Evolutionary conservation across 1,140 invertebrate species (phyloP).

Genomic region (Macrostomum lignano): DNA sequence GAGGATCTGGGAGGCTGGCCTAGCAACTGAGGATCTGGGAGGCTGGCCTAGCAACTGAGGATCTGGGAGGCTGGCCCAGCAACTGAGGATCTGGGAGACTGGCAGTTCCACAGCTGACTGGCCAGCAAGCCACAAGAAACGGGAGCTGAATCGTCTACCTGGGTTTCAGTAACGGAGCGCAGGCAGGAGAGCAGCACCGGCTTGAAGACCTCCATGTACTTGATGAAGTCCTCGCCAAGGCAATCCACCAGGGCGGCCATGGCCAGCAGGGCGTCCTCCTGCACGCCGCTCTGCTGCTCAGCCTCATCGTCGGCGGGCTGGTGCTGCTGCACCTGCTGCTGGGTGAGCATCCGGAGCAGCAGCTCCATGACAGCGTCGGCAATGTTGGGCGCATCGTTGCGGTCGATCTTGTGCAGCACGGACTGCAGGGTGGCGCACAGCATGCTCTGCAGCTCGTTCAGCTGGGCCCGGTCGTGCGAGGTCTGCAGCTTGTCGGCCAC

Average conservation of each 20-base stretch:
- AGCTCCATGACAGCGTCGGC: constrained; percentile 87
- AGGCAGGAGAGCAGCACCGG: constrained; percentile 58
- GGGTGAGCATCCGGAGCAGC: constrained; percentile 39
- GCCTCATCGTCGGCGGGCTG: constrained; percentile 46
- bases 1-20: no score
- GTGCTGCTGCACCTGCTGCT: constrained; percentile 17
- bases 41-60: no score
- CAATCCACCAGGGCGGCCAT: constrained; percentile 70
- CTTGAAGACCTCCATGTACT: constrained; percentile 89
- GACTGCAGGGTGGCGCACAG: constrained; percentile 67
- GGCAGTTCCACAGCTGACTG: no score
- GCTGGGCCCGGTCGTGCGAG: constrained; percentile 57
- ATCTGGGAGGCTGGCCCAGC: no score
- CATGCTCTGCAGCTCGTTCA: constrained; percentile 77
- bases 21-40: no score
- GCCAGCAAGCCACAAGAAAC: no score
- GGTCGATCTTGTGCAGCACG: constrained; percentile 41
- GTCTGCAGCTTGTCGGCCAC: constrained; percentile 37
- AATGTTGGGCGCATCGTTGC: constrained; percentile 65
- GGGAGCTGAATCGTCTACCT: no score
- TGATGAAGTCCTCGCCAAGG: constrained; percentile 57
- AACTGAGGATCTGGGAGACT: no score
- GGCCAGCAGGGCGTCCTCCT: constrained; percentile 88
- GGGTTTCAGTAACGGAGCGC: constrained; percentile 58
- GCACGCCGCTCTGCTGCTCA: constrained; percentile 44